Percentiles rank a stretch among this genome's conserved stretches.
These are phyloP conservation scores for Carassius gibelio DNA, from an alignment of 2,113 vertebrate genomes.

Conservation along the genomic window DNA sequence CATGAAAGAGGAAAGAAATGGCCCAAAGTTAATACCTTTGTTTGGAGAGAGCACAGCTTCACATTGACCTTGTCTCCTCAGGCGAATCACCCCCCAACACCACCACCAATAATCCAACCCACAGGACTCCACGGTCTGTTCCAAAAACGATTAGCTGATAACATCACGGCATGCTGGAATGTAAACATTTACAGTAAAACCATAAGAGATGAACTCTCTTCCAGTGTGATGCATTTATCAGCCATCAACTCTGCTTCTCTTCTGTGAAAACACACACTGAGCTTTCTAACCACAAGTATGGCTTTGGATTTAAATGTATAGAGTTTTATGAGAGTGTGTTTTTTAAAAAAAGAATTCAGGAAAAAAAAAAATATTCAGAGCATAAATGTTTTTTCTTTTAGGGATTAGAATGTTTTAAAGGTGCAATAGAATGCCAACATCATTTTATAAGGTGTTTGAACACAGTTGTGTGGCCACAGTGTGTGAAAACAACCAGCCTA, in stretches of 20 bases:
- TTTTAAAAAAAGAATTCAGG: too few relatives aligned
- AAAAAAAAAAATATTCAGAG: background rate
- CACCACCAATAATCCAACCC: slow-evolving; percentile 65
- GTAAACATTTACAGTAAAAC: slow-evolving; percentile 82
- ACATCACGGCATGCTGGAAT: slow-evolving; percentile 74
- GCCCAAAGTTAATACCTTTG: slow-evolving; percentile 74
- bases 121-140: slow-evolving; percentile 69
- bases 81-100: slow-evolving; percentile 50
- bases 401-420: background rate
- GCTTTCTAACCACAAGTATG: slow-evolving; percentile 2
- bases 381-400: slow-evolving; percentile 8
- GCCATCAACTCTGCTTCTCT: slow-evolving; percentile 52
- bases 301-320: slow-evolving; percentile 13
- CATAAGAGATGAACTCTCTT: slow-evolving; percentile 68
- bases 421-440: too few relatives aligned
- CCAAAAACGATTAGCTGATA: slow-evolving; percentile 80
- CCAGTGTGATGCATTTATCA: slow-evolving; percentile 71
- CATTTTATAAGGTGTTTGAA: too few relatives aligned
- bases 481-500: too few relatives aligned
- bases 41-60: slow-evolving; percentile 72
- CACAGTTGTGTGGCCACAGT: too few relatives aligned
- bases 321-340: background rate
- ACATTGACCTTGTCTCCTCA: slow-evolving; percentile 65
- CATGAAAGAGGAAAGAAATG: slow-evolving; percentile 68
- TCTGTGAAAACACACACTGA: slow-evolving; percentile 16